A percentile compares a stretch with the other conserved stretches of the same genome.
These are phyloP conservation scores for Chanos chanos DNA, from an alignment of 2,797 vertebrate genomes.

Conservation along the genomic window DNA sequence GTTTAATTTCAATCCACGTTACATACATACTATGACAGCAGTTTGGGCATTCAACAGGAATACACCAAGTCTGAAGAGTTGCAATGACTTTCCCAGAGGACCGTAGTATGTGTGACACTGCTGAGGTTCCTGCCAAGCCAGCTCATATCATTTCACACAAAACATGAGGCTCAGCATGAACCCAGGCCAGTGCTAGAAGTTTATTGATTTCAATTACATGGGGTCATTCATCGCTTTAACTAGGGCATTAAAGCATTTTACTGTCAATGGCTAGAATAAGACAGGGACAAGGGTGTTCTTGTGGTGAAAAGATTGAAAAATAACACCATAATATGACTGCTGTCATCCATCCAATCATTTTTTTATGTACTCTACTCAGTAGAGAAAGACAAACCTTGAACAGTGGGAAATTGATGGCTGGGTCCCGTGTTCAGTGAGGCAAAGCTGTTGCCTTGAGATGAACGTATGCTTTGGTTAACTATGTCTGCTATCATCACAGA, in stretches of 20 bases:
- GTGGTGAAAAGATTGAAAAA: constrained; percentile 11
- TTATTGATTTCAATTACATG: constrained; percentile 66
- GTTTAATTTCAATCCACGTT: constrained; percentile 6
- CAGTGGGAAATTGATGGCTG: constrained; percentile 4
- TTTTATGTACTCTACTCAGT: not conserved
- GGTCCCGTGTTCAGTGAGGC: not conserved
- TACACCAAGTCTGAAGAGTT: constrained; percentile 38
- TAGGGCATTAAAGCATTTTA: constrained; percentile 57
- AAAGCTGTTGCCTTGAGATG: no score
- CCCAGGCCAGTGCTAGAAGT: constrained; percentile 40
- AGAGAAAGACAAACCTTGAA: not conserved
- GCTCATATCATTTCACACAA: constrained; percentile 56
- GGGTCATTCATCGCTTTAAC: constrained; percentile 63
- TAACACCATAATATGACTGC: not conserved
- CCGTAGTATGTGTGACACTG: constrained; percentile 41
- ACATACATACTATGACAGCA: constrained; percentile 1
- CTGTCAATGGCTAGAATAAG: constrained; percentile 51
- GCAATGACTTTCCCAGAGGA: constrained; percentile 36
- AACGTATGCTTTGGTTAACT: no score
- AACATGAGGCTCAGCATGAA: constrained; percentile 53
- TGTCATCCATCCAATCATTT: not conserved
- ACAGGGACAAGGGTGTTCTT: constrained; percentile 32
- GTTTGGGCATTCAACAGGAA: constrained; percentile 39
- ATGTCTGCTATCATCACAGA: no score
- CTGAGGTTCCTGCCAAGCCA: constrained; percentile 42